These are phyloP conservation scores for Myotis planiceps DNA, from an alignment of 2,797 vertebrate genomes.

Conservation along the genomic window DNA sequence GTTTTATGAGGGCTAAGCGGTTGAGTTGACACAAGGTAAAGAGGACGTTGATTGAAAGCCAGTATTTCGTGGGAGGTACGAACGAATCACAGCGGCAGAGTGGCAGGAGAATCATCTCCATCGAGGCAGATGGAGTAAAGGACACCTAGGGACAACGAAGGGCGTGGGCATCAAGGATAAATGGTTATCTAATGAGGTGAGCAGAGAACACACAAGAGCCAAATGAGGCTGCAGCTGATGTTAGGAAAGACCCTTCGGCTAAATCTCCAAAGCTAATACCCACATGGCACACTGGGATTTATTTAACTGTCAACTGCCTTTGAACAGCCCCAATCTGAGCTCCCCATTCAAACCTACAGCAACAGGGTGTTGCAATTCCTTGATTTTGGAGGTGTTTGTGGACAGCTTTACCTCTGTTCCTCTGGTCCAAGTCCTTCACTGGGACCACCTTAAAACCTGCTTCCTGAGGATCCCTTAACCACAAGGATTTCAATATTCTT, in stretches of 20 bases:
- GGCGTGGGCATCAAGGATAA: background rate
- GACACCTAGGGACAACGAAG: background rate
- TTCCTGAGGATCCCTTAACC: background rate
- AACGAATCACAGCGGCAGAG: background rate
- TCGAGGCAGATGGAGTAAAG: no score
- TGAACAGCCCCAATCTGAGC: accelerated
- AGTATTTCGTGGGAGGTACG: accelerated
- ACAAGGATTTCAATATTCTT: background rate
- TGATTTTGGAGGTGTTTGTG: background rate
- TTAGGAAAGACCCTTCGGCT: background rate
- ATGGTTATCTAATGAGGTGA: accelerated
- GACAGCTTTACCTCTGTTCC: background rate
- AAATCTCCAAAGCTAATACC: background rate
- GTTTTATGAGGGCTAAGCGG: background rate
- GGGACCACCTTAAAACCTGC: background rate
- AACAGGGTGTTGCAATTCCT: accelerated
- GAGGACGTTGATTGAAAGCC: accelerated
- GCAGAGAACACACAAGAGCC: background rate
- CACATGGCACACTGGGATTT: accelerated
- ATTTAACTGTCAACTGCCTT: background rate
- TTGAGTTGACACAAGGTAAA: background rate
- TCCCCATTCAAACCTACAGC: background rate
- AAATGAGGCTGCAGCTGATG: no score
- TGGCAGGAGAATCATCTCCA: accelerated
- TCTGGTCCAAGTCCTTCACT: accelerated